phyloP scores from a whole-genome alignment of 2,113 vertebrate species.

The Tinamus guttatus region DNA sequence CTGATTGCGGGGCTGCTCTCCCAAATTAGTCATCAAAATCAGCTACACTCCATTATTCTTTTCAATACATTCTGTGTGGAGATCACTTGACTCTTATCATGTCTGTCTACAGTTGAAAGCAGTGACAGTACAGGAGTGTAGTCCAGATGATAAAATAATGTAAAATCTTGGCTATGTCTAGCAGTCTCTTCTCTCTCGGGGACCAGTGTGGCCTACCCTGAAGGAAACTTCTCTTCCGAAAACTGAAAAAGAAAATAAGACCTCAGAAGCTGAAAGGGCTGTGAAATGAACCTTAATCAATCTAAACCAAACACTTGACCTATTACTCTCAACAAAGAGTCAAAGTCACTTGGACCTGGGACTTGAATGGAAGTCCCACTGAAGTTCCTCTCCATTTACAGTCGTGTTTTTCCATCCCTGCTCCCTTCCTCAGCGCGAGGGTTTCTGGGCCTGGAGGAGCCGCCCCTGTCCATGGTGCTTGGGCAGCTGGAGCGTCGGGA shows the following conservation, averaged over 20 bases:
- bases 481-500: rapidly evolving
- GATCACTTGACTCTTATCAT: background rate
- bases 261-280: background rate
- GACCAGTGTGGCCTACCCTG: background rate
- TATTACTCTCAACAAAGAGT: rapidly evolving
- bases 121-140: background rate
- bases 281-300: background rate
- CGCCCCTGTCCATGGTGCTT: rapidly evolving
- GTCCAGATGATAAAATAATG: background rate
- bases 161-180: background rate
- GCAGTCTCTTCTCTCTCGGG: background rate
- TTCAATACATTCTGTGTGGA: background rate
- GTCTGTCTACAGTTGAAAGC: background rate
- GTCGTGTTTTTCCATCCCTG: background rate
- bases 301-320: background rate
- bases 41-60: background rate
- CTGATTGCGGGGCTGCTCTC: background rate
- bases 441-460: rapidly evolving
- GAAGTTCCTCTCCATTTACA: background rate
- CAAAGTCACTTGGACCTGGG: background rate
- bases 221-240: background rate
- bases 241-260: background rate
- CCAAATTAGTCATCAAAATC: background rate
- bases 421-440: background rate
- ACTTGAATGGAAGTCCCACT: too few species aligned